These are phyloP conservation scores for Mobula birostris DNA, from an alignment of 2,113 vertebrate species.

Conservation along the genomic window DNA sequence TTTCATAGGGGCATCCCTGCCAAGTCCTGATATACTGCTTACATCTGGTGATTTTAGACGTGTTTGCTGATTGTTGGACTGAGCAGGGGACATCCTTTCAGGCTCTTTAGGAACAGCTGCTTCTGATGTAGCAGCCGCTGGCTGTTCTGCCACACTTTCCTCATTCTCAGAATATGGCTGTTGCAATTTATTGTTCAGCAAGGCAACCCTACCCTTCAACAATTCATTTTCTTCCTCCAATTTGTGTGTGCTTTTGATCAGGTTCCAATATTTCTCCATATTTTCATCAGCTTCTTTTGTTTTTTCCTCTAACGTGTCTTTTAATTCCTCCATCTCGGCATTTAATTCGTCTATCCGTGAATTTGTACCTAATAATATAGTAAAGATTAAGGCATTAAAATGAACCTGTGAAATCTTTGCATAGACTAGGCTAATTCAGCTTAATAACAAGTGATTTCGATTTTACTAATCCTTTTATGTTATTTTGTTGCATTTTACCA, in stretches of 20 bases:
- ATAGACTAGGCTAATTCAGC: not conserved
- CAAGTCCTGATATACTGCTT: not conserved
- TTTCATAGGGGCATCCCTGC: not conserved
- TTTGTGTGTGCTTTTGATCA: slow-evolving; percentile 72
- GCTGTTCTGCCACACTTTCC: slow-evolving; percentile 20
- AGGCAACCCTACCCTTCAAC: slow-evolving; percentile 61
- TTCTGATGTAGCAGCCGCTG: not conserved
- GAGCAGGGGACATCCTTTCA: slow-evolving; percentile 17
- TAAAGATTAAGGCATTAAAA: not conserved
- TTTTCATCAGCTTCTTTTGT: slow-evolving; percentile 71
- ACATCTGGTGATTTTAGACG: not conserved
- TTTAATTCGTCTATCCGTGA: slow-evolving; percentile 47
- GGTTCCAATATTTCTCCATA: slow-evolving; percentile 76
- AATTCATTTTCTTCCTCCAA: slow-evolving; percentile 72
- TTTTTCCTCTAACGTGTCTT: slow-evolving; percentile 61
- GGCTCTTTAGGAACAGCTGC: not conserved
- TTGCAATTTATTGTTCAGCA: slow-evolving; percentile 51
- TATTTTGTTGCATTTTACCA: not conserved
- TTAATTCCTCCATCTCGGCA: slow-evolving; percentile 66
- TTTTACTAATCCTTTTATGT: not conserved
- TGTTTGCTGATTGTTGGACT: not conserved
- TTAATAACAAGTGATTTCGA: not conserved
- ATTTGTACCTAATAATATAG: slow-evolving; percentile 39
- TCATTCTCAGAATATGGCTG: slow-evolving; percentile 39
- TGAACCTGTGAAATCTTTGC: not conserved